Conservation (phyloP, 1,140 invertebrate genomes). For the Drosophila persimilis region DNA sequence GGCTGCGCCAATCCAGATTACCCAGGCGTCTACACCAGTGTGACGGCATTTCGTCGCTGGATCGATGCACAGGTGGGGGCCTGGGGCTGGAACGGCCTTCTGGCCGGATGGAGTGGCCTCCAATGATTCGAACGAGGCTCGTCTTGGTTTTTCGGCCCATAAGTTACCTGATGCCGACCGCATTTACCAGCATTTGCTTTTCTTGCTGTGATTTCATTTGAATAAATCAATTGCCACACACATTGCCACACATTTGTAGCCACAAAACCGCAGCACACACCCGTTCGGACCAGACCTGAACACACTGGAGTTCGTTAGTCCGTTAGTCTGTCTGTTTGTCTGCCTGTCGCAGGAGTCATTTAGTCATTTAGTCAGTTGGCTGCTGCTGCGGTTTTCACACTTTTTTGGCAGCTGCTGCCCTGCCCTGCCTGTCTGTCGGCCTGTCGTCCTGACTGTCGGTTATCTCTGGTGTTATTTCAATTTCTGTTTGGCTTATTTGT, state of each 20-base stretch:
- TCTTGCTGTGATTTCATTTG: conserved; percentile 53
- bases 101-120: conserved; percentile 58
- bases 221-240: conserved; percentile 58
- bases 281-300: conserved; percentile 24
- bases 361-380: conserved; percentile 55
- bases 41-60: conserved; percentile 69
- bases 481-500: conserved; percentile 68
- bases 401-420: conserved; percentile 52
- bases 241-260: conserved; percentile 37
- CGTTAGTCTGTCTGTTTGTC: not conserved
- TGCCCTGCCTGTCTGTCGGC: not conserved
- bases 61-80: conserved; percentile 67
- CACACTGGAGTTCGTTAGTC: conserved; percentile 14
- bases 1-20: conserved; percentile 84
- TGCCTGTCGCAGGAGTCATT: conserved; percentile 45
- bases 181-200: conserved; percentile 13
- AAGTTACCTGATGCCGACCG: conserved; percentile 45
- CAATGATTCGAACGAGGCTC: conserved; percentile 17
- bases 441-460: conserved; percentile 2
- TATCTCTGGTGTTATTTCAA: conserved; percentile 75
- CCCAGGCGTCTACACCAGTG: conserved; percentile 84
- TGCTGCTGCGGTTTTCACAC: conserved; percentile 72
- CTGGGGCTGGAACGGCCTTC: conserved; percentile 58
- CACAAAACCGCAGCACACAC: conserved; percentile 41
- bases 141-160: conserved; percentile 33